These are phyloP conservation scores for Philaenus spumarius DNA, from an alignment of 1,140 invertebrate species.

Conservation along the genomic window DNA sequence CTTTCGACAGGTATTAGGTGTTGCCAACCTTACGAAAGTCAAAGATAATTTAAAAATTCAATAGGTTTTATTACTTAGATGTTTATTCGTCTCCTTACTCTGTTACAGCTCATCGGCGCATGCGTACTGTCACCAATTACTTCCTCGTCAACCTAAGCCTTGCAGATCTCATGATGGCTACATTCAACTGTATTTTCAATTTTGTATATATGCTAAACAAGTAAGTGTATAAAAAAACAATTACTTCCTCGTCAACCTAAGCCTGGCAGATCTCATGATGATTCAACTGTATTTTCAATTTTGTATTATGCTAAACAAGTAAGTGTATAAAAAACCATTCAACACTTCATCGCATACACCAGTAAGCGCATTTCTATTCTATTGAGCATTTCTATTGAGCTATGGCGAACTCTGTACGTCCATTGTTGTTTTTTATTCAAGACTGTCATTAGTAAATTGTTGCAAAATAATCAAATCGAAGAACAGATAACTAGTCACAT, in stretches of 20 bases:
- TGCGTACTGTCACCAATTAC: slow-evolving; percentile 94
- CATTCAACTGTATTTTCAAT: slow-evolving; percentile 88
- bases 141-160: slow-evolving; percentile 89
- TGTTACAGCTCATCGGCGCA: slow-evolving; percentile 58
- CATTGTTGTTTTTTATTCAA: no score
- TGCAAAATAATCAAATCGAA: no score
- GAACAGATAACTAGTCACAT: no score
- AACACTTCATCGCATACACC: no score
- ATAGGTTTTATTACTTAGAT: background rate
- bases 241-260: slow-evolving; percentile 90
- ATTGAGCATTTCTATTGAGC: no score
- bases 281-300: slow-evolving; percentile 92
- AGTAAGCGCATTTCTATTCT: no score
- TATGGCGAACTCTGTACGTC: no score
- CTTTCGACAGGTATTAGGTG: no score
- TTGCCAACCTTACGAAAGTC: background rate
- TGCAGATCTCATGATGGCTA: slow-evolving; percentile 89
- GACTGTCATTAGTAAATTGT: no score
- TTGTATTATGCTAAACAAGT: slow-evolving; percentile 65
- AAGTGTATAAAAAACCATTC: no score
- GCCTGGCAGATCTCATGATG: slow-evolving; percentile 88
- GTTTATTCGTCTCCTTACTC: slow-evolving; percentile 3
- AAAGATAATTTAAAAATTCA: background rate
- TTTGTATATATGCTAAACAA: slow-evolving; percentile 74
- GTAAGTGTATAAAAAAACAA: no score